These are phyloP conservation scores for Chromis chromis DNA, from an alignment of 2,797 vertebrate genomes.

Conservation along the genomic window DNA sequence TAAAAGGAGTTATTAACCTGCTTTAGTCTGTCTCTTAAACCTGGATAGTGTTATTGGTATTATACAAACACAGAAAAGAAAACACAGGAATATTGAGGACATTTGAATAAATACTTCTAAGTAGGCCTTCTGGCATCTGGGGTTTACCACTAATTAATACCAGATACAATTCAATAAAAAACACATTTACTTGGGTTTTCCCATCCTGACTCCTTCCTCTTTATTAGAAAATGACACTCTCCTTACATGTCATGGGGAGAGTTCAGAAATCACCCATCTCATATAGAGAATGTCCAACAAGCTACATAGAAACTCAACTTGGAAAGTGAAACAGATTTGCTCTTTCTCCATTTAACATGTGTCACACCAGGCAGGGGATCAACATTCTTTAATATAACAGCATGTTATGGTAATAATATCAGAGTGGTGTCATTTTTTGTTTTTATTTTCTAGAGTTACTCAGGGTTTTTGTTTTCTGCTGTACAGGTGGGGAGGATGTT, in stretches of 20 bases:
- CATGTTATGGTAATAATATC: neutral
- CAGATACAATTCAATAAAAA: neutral
- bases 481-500: neutral
- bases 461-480: neutral
- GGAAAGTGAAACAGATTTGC: constrained; percentile 44
- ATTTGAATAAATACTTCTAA: neutral
- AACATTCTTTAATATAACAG: neutral
- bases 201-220: neutral
- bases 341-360: constrained; percentile 13
- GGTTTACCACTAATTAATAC: neutral
- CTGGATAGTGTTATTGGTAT: neutral
- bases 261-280: constrained; percentile 9
- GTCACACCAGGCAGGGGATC: neutral
- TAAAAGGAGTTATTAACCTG: too few relatives aligned
- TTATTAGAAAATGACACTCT: neutral
- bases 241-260: neutral
- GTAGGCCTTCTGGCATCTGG: neutral
- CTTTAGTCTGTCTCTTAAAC: neutral
- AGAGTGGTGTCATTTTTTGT: neutral
- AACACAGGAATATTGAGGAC: too few relatives aligned
- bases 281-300: constrained; percentile 8
- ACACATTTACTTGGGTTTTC: neutral
- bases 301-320: constrained; percentile 17
- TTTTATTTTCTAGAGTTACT: neutral
- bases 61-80: neutral